Evolutionary conservation across 2,888 invertebrate species (phyloP).

Genomic region (Leptura quadrifasciata): DNA sequence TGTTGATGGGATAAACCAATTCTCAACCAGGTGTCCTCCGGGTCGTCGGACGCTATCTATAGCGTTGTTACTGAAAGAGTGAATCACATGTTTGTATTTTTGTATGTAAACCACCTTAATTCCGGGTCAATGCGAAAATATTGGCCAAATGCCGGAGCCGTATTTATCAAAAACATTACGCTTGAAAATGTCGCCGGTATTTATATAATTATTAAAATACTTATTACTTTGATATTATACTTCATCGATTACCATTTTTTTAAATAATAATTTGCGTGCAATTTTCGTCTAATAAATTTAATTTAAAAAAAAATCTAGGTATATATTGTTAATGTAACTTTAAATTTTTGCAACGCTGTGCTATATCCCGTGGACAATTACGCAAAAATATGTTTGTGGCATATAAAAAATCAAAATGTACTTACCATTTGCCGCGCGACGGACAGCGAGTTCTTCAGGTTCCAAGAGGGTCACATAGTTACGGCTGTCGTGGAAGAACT

Average conservation of each 20-base stretch:
- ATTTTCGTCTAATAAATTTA: background rate
- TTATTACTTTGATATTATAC: background rate
- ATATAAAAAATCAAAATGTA: constrained; percentile 44
- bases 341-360: background rate
- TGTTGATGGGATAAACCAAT: constrained; percentile 71
- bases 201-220: background rate
- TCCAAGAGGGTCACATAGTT: constrained; percentile 52
- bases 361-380: background rate
- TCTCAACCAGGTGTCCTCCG: constrained; percentile 75
- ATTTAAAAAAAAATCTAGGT: background rate
- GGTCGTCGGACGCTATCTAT: constrained; percentile 62
- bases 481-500: constrained; percentile 68
- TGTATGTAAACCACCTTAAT: constrained; percentile 26
- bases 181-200: background rate
- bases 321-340: background rate
- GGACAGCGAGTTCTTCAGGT: constrained; percentile 46
- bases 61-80: constrained; percentile 60
- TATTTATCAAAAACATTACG: background rate
- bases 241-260: background rate
- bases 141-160: constrained; percentile 6
- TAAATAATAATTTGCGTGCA: background rate
- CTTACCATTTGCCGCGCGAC: constrained; percentile 52
- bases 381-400: background rate
- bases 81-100: constrained; percentile 58
- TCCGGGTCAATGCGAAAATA: constrained; percentile 30